Conservation (phyloP, 2,113 vertebrate species). For the Rallus limicola region DNA sequence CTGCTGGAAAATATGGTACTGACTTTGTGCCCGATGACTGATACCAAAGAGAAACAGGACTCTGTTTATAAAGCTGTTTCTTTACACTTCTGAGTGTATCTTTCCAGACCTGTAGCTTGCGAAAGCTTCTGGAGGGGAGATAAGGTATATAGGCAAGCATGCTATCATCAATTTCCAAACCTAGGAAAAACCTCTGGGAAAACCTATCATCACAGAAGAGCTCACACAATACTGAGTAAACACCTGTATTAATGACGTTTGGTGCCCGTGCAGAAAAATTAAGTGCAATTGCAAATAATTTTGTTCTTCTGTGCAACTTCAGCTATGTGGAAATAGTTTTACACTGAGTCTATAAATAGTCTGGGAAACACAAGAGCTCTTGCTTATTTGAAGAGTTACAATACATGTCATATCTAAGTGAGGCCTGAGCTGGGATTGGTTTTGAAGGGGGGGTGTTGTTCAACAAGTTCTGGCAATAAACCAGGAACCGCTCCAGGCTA, state of each 20-base stretch:
- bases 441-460: background rate
- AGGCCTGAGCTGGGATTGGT: background rate
- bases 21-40: background rate
- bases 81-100: background rate
- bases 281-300: background rate
- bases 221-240: background rate
- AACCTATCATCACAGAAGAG: background rate
- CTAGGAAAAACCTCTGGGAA: background rate
- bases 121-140: background rate
- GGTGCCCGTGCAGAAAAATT: background rate
- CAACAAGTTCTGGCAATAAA: slow-evolving; percentile 16
- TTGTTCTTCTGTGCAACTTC: background rate
- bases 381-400: background rate
- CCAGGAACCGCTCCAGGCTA: background rate
- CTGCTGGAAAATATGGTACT: background rate
- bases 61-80: background rate
- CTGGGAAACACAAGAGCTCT: background rate
- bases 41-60: background rate
- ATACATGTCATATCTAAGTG: background rate
- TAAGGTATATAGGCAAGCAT: background rate
- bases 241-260: background rate
- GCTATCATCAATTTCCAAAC: background rate
- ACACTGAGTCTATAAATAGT: background rate
- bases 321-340: background rate
- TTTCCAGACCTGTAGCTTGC: background rate